Percentiles rank a stretch among this genome's conserved stretches.
These are phyloP conservation scores for Acronicta psi DNA, from an alignment of 2,888 invertebrate species.

Conservation along the genomic window DNA sequence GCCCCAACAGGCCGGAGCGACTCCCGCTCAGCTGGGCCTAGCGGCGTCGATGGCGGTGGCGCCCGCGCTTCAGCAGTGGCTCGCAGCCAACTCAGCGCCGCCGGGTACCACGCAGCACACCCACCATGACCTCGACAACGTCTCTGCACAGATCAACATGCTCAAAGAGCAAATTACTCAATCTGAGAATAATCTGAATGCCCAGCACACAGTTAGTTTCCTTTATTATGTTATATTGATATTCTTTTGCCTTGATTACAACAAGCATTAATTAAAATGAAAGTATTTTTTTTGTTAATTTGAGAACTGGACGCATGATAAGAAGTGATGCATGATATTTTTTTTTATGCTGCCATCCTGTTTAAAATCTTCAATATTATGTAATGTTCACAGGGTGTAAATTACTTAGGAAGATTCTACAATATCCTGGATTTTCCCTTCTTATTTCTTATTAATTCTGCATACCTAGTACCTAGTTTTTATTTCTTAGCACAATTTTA, in stretches of 20 bases:
- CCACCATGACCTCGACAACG: slow-evolving; percentile 84
- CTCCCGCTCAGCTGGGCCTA: slow-evolving; percentile 89
- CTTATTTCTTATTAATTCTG: slow-evolving; percentile 6
- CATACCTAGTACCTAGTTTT: slow-evolving; percentile 12
- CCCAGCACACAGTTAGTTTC: slow-evolving; percentile 95
- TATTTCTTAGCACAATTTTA: slow-evolving; percentile 16
- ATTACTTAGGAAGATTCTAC: slow-evolving; percentile 32
- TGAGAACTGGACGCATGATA: slow-evolving; percentile 8
- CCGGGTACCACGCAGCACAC: slow-evolving; percentile 65
- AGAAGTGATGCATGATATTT: slow-evolving; percentile 19
- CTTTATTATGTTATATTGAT: neutral
- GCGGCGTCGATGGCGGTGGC: slow-evolving; percentile 87
- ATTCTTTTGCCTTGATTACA: too few species aligned
- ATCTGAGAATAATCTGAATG: slow-evolving; percentile 98
- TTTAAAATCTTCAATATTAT: slow-evolving; percentile 37
- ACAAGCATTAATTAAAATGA: neutral
- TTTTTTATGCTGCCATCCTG: slow-evolving; percentile 19
- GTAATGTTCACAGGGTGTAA: slow-evolving; percentile 54
- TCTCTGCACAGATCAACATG: slow-evolving; percentile 93
- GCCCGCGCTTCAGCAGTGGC: slow-evolving; percentile 84
- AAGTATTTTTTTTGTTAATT: neutral
- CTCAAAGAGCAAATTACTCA: slow-evolving; percentile 97
- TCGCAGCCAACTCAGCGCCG: slow-evolving; percentile 81
- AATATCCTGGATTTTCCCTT: slow-evolving; percentile 27
- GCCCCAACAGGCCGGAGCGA: slow-evolving; percentile 88